phyloP scores from a whole-genome alignment of 2,888 invertebrate genomes.

The Bellardia pandia region DNA sequence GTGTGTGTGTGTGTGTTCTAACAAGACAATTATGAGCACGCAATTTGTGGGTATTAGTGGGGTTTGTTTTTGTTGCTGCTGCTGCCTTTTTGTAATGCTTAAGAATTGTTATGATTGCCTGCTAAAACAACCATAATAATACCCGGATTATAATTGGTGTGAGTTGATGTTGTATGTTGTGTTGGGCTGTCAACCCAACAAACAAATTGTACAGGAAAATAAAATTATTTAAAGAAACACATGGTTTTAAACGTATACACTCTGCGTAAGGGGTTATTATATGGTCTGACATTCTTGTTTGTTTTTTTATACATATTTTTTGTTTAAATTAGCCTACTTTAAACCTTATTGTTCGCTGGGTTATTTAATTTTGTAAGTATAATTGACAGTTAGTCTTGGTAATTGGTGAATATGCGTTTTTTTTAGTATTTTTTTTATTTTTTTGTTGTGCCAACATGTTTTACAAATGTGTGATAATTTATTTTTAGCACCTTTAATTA shows the following conservation, averaged over 20 bases:
- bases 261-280: too few species aligned
- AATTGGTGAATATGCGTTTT: constrained; percentile 40
- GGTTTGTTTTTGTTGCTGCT: constrained; percentile 20
- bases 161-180: not conserved
- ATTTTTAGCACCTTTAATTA: constrained; percentile 73
- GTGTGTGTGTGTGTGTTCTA: constrained; percentile 22
- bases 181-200: constrained; percentile 7
- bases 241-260: too few species aligned
- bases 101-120: constrained; percentile 66
- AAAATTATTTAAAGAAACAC: too few species aligned
- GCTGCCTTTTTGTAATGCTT: constrained; percentile 40
- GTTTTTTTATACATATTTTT: too few species aligned
- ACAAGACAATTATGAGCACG: constrained; percentile 66
- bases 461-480: constrained; percentile 73
- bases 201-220: not conserved
- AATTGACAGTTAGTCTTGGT: not conserved
- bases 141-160: constrained; percentile 2
- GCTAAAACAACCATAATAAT: constrained; percentile 48
- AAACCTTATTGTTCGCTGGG: constrained; percentile 13
- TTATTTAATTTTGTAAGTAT: not conserved
- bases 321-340: too few species aligned
- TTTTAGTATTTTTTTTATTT: not conserved
- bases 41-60: constrained; percentile 63
- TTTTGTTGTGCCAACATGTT: constrained; percentile 59
- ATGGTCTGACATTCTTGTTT: too few species aligned